Percentiles rank a stretch among this genome's conserved stretches.
phyloP scores from a whole-genome alignment of 2,888 invertebrate genomes.

The Emmelina monodactyla region DNA sequence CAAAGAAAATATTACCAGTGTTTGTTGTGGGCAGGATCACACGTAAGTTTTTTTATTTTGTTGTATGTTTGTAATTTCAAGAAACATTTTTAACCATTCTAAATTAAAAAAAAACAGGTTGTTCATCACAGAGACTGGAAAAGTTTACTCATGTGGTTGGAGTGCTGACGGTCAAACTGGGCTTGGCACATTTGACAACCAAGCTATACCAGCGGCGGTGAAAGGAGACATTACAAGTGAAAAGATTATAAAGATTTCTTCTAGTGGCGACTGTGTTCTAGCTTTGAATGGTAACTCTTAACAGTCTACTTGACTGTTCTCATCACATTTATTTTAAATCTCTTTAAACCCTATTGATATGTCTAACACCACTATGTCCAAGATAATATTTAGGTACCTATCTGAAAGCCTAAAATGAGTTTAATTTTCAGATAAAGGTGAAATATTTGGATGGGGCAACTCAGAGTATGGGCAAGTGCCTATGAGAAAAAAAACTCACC shows the following conservation, averaged over 20 bases:
- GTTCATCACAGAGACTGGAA: slow-evolving; percentile 79
- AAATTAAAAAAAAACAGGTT: no score
- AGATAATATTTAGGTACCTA: no score
- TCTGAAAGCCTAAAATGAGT: neutral
- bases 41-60: slow-evolving; percentile 56
- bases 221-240: slow-evolving; percentile 86
- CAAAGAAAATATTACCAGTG: slow-evolving; percentile 68
- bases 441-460: slow-evolving; percentile 97
- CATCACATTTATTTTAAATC: neutral
- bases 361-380: no score
- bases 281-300: slow-evolving; percentile 77
- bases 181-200: slow-evolving; percentile 71
- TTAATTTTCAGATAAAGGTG: slow-evolving; percentile 75
- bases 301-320: neutral
- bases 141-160: slow-evolving; percentile 90
- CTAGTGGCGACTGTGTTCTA: slow-evolving; percentile 85
- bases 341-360: neutral
- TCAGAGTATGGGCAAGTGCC: slow-evolving; percentile 90
- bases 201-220: slow-evolving; percentile 66
- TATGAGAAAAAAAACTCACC: slow-evolving; percentile 61
- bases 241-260: slow-evolving; percentile 80
- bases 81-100: slow-evolving; percentile 3
- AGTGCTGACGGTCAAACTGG: slow-evolving; percentile 96
- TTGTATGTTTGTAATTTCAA: slow-evolving; percentile 1
- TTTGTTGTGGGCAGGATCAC: slow-evolving; percentile 93